Evolutionary conservation across 2,888 invertebrate species (phyloP), one percentile per base, ranked within the genome.

Genomic region (Micropterix aruncella): DNA sequence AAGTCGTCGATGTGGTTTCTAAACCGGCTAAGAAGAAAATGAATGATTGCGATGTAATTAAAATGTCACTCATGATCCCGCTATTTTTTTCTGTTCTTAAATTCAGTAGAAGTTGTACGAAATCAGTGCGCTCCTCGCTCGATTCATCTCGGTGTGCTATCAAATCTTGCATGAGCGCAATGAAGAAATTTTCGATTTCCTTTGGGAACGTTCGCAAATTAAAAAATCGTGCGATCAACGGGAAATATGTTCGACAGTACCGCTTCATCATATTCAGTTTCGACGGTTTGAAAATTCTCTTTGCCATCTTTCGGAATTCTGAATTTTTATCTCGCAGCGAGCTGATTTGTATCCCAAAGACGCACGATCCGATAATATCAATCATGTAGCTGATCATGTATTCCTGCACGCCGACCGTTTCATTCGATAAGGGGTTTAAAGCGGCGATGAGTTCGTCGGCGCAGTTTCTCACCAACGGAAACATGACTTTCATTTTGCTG

Each of bases 401-500:
- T 42, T 56, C 61, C 14, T 65, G 65, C 7, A 69, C 59, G 46
- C 61, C 19, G 3, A 43, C 38, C 47, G 68, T 60, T 18, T 66
- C 56, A 44, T 63, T 65, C 2, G 60, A 59, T 19, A 53, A 44
- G 2, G 58, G 51, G 44, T 62, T 60, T 4, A 70, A 56, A n/a
- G 58, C 54, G 18, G 53, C 52, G 51, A 59, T 60, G 15, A 70
- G 55, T 3, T 62, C 58, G 47, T 57, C 57, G 1, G 68, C 63
- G 53, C 70, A 70, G 5, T 67, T 66, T 2, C 59, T 59, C 40
- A 70, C 55, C 38, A 70, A 55, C 16, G 68, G 67, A 51, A 70
- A 70, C 70, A 70, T 70, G 3, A 63, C 69, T 50, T 68, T 70
- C 66, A 70, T 69, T 52, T 70, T 70, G 18, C 65, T 69, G 9